Base-by-base conservation (phyloP, 2,113 vertebrate species). In the Oceanodroma tethys region DNA sequence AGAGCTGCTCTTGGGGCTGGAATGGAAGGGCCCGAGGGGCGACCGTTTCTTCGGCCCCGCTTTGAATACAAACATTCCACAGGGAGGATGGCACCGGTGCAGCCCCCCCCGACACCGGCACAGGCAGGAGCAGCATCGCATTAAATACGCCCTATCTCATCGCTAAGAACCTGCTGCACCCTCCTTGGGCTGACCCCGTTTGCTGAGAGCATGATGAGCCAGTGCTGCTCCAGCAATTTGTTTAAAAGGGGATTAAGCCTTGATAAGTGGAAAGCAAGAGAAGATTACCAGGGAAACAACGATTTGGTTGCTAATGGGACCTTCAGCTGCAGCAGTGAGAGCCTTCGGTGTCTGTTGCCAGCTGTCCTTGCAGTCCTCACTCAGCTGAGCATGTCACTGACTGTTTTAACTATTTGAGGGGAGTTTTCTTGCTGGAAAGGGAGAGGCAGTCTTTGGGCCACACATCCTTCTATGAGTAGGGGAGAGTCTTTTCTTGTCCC, bases 241-340 rank as follows among this genome's bases (percentile, higher is more conserved):
- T 55, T 78, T 96, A 81, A 96, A 97, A 97, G 93, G 94, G 94
- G 94, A 96, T 96, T 97, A 96, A 74, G 16, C 11, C 1, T 50
- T 50, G 34, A 0, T 25, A n/a, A 93, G 30, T 19, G 76, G 84
- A 42, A 87, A 83, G 78, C 36, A 34, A 7, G 7, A 68, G 75
- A 43, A 75, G 94, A 86, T 95, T 96, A 94, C 34, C 50, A 3
- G 4, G 76, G 81, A 29, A 84, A 59, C 59, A 78, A 91, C 21
- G 63, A n/a, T 4, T 42, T 40, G 71, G 86, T 70, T 48, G 71
- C 88, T 60, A 7, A 56, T 21, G 71, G 82, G 71, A 34, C 56
- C 62, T 82, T 25, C 32, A 48, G 85, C 80, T 50, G 52, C 27
- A 53, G 62, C 2, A 1, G 60, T 2, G 10, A 85, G 81, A 74